phyloP scores from a whole-genome alignment of 2,113 vertebrate species.

The Laticauda colubrina region DNA sequence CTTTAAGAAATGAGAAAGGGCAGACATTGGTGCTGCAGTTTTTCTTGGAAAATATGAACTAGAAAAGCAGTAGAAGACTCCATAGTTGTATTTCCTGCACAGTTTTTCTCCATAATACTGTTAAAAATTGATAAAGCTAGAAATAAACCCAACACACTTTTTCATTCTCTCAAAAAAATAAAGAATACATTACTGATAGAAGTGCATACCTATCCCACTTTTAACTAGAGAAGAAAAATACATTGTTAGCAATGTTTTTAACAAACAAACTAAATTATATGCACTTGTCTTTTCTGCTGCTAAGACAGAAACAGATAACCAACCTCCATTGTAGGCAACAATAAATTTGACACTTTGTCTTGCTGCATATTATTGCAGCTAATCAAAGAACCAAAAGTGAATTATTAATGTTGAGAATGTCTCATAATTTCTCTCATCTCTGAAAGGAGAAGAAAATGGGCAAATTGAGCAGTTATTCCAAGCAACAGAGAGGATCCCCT shows the following conservation, averaged over 20 bases:
- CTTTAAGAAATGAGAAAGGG: background rate
- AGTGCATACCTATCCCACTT: background rate
- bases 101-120: background rate
- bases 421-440: background rate
- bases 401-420: background rate
- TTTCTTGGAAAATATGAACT: background rate
- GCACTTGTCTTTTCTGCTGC: background rate
- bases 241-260: background rate
- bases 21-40: background rate
- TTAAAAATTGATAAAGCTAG: background rate
- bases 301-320: background rate
- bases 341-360: background rate
- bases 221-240: background rate
- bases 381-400: background rate
- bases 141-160: background rate
- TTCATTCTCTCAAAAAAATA: background rate
- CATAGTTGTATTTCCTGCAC: background rate
- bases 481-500: background rate
- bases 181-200: background rate
- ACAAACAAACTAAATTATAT: background rate
- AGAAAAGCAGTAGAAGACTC: background rate
- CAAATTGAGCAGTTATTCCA: background rate
- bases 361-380: background rate
- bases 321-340: background rate
- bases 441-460: background rate